phyloP scores from a whole-genome alignment of 2,797 vertebrate species.

The Hafferia zeledoni region DNA sequence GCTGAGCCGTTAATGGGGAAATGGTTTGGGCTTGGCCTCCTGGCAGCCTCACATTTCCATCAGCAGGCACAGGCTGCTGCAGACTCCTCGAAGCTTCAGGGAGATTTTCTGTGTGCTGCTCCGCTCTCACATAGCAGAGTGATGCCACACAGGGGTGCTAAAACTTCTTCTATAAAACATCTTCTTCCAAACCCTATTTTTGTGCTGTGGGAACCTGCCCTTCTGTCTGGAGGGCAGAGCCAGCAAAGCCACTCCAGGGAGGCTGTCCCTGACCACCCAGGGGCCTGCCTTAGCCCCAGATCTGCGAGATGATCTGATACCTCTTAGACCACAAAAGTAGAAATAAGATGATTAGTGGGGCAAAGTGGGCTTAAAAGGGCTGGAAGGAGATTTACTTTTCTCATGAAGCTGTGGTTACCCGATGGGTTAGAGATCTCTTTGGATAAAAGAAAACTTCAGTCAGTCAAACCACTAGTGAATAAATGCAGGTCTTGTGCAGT shows the following conservation, averaged over 20 bases:
- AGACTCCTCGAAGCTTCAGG: background rate
- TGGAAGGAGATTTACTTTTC: background rate
- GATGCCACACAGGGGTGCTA: conserved; percentile 90
- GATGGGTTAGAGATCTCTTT: background rate
- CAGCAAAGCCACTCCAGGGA: background rate
- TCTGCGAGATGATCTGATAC: background rate
- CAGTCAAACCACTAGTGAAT: background rate
- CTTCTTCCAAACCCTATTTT: conserved; percentile 5
- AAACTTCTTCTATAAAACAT: conserved; percentile 80
- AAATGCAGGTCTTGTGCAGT: background rate
- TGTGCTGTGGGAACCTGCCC: background rate
- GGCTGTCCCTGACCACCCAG: background rate
- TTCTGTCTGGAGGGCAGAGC: background rate
- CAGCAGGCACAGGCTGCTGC: conserved; percentile 14
- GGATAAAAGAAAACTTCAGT: background rate
- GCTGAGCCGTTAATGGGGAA: conserved; percentile 5
- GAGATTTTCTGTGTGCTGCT: conserved; percentile 66
- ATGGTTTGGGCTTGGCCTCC: background rate
- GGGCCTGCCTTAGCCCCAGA: background rate
- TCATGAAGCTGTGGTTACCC: background rate
- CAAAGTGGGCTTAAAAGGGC: background rate
- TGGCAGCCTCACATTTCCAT: background rate
- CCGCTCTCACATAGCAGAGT: conserved; percentile 63
- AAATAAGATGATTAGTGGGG: background rate
- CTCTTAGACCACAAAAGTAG: background rate